Percentiles rank a stretch among this genome's conserved stretches.
Evolutionary conservation across 2,113 vertebrate genomes (phyloP).

Genomic region (Solea solea): DNA sequence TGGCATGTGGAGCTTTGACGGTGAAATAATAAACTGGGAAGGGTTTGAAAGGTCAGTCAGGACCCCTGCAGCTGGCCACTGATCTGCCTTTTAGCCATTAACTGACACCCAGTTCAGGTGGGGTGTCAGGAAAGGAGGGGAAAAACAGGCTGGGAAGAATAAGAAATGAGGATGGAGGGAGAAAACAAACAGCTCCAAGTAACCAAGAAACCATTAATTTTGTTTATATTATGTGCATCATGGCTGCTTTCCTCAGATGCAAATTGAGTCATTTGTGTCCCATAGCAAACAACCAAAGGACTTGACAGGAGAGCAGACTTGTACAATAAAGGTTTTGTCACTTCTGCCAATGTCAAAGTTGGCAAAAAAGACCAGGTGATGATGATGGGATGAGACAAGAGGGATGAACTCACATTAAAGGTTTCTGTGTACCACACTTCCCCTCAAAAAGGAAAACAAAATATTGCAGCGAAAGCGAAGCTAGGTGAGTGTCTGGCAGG

Average conservation of each 20-base stretch:
- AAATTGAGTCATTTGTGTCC: slow-evolving; percentile 42
- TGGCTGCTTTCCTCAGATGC: background rate
- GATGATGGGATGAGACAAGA: slow-evolving; percentile 34
- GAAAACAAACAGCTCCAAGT: background rate
- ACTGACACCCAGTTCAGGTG: slow-evolving; percentile 40
- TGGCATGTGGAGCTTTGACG: slow-evolving; percentile 50
- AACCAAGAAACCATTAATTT: background rate
- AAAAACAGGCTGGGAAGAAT: background rate
- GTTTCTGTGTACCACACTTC: slow-evolving; percentile 31
- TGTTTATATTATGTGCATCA: background rate
- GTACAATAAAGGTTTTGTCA: slow-evolving; percentile 48
- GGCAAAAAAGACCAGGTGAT: slow-evolving; percentile 50
- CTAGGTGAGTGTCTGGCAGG: slow-evolving; percentile 29
- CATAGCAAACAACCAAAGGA: slow-evolving; percentile 51
- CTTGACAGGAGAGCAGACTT: slow-evolving; percentile 11
- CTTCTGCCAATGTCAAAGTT: slow-evolving; percentile 39
- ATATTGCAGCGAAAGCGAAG: slow-evolving; percentile 30
- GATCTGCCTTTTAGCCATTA: slow-evolving; percentile 67
- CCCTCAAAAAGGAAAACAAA: slow-evolving; percentile 49
- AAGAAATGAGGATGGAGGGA: background rate
- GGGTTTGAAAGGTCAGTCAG: slow-evolving; percentile 61
- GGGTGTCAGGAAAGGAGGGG: slow-evolving; percentile 8
- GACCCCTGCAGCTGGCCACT: slow-evolving; percentile 60
- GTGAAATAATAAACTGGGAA: slow-evolving; percentile 63
- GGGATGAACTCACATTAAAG: slow-evolving; percentile 35